Evolutionary conservation across 2,797 vertebrate species (phyloP).

Genomic region (Eulemur mongoz): DNA sequence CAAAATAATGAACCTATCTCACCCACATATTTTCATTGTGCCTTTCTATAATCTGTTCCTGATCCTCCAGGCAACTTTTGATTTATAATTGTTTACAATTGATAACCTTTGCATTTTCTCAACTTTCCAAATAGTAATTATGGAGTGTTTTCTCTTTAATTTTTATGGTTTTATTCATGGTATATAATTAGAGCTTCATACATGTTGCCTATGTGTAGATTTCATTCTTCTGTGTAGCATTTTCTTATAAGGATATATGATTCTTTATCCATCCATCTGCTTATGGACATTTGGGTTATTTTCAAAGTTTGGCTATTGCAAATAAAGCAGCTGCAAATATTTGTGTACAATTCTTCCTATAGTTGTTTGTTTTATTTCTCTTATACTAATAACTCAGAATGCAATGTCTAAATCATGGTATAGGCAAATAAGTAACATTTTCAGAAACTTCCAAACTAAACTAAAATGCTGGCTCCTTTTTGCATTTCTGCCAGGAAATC

Average conservation of each 20-base stretch:
- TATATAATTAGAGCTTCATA: background rate
- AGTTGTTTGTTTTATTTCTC: background rate
- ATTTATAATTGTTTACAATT: background rate
- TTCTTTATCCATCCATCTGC: background rate
- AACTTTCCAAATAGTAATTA: too few species aligned
- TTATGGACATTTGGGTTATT: background rate
- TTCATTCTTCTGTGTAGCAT: background rate
- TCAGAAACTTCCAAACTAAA: background rate
- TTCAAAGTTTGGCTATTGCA: background rate
- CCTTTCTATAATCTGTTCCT: background rate
- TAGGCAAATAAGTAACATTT: background rate
- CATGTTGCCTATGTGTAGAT: background rate
- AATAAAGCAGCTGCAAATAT: background rate
- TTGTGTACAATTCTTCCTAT: background rate
- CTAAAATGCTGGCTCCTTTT: background rate
- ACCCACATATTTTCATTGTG: background rate
- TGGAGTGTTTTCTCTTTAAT: too few species aligned
- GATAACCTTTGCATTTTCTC: background rate
- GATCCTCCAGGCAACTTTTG: background rate
- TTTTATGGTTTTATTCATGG: background rate
- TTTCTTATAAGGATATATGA: background rate
- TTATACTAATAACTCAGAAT: background rate
- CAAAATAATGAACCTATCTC: background rate
- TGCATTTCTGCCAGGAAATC: background rate
- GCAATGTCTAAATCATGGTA: background rate